Conservation (phyloP, 1,140 invertebrate species). For the Drosophila ironensis region DNA sequence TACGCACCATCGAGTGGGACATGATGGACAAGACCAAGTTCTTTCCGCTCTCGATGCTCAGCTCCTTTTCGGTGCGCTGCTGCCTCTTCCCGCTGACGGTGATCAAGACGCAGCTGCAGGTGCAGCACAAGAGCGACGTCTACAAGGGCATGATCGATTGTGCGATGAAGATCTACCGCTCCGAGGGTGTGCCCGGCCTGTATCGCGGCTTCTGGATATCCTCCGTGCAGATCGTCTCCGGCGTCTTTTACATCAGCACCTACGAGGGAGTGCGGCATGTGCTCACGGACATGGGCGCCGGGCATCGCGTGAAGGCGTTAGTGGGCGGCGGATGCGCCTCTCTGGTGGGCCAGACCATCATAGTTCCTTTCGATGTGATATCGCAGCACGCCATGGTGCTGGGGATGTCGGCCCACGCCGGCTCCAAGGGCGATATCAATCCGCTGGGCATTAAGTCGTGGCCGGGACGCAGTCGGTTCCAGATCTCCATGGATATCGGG, state of each 20-base stretch:
- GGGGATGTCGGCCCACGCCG: constrained; percentile 86
- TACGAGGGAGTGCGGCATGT: constrained; percentile 96
- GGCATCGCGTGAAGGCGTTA: constrained; percentile 79
- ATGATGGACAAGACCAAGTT: constrained; percentile 99
- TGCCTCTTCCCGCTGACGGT: constrained; percentile 97
- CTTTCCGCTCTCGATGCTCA: constrained; percentile 94
- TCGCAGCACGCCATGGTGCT: constrained; percentile 98
- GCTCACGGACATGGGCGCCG: constrained; percentile 85
- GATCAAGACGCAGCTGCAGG: constrained; percentile 98
- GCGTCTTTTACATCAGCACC: constrained; percentile 96
- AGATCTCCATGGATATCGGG: constrained; percentile 86
- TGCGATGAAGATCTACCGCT: constrained; percentile 92
- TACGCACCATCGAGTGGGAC: constrained; percentile 97
- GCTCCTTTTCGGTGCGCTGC: constrained; percentile 92
- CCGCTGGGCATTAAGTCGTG: constrained; percentile 86
- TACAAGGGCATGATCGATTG: constrained; percentile 96
- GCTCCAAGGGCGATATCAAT: constrained; percentile 84
- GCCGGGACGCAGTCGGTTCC: constrained; percentile 85
- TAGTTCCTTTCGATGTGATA: constrained; percentile 97
- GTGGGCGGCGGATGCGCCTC: constrained; percentile 94
- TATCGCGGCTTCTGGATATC: constrained; percentile 98
- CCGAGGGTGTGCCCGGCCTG: constrained; percentile 93
- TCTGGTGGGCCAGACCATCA: constrained; percentile 95
- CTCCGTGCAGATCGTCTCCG: constrained; percentile 90
- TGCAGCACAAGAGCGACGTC: constrained; percentile 91